phyloP scores from a whole-genome alignment of 2,797 vertebrate genomes.

The Phoeniculus purpureus region DNA sequence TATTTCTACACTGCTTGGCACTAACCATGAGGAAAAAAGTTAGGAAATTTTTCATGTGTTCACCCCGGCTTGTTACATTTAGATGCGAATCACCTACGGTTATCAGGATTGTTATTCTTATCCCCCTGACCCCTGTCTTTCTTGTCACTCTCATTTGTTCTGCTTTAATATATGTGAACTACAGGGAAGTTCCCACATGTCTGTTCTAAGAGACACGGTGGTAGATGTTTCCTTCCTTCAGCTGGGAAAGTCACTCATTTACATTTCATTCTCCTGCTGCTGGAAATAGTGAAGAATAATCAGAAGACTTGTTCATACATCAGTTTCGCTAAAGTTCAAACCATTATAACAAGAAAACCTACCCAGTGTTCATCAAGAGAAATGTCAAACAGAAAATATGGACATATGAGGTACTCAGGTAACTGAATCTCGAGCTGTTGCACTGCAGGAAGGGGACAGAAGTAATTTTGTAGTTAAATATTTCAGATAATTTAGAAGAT shows the following conservation, averaged over 20 bases:
- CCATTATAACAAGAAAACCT: neutral
- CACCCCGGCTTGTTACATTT: constrained; percentile 33
- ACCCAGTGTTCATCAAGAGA: neutral
- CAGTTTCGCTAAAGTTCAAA: constrained; percentile 9
- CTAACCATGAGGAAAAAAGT: neutral
- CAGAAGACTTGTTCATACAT: constrained; percentile 18
- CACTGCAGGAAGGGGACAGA: neutral
- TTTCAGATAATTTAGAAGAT: constrained; percentile 10
- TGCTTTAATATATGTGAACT: constrained; percentile 33
- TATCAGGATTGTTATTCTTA: constrained; percentile 43
- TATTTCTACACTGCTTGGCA: neutral
- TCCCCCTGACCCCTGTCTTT: constrained; percentile 31
- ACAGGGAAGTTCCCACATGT: neutral
- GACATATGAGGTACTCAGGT: neutral
- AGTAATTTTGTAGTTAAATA: constrained; percentile 18
- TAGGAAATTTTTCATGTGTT: constrained; percentile 31
- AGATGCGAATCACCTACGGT: constrained; percentile 28
- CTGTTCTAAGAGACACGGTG: neutral
- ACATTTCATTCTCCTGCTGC: neutral
- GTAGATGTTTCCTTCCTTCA: neutral
- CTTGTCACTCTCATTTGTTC: constrained; percentile 15
- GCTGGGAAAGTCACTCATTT: neutral
- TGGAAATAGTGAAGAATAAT: constrained; percentile 4
- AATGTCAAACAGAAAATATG: constrained; percentile 15
- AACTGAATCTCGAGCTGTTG: neutral